phyloP scores from a whole-genome alignment of 2,113 vertebrate genomes.

The Bujurquina vittata region DNA sequence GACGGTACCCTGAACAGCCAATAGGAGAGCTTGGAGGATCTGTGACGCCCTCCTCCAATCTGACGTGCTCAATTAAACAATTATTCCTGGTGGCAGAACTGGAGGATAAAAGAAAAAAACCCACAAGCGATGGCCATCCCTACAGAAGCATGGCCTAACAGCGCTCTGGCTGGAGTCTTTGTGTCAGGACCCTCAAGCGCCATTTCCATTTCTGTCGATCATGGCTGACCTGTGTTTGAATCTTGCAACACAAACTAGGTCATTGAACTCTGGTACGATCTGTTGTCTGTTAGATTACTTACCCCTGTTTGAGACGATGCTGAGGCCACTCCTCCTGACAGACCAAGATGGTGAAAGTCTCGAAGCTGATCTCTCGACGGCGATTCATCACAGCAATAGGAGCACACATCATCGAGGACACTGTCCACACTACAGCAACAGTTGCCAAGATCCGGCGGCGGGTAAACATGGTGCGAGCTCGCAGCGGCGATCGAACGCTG shows the following conservation, averaged over 20 bases:
- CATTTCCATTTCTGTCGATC: background rate
- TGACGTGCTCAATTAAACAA: background rate
- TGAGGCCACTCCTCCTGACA: constrained; percentile 92
- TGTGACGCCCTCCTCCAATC: background rate
- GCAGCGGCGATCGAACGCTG: constrained; percentile 87
- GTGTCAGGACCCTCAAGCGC: background rate
- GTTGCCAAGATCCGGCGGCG: constrained; percentile 83
- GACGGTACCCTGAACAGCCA: background rate
- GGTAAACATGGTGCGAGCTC: constrained; percentile 90
- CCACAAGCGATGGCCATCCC: background rate
- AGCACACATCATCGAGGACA: constrained; percentile 88
- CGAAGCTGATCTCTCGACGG: constrained; percentile 84
- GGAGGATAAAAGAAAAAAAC: fast-evolving
- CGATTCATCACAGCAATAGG: constrained; percentile 90
- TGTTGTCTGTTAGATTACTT: constrained; percentile 26
- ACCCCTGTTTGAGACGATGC: constrained; percentile 88
- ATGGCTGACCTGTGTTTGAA: constrained; percentile 1
- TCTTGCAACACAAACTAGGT: background rate
- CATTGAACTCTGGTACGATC: background rate
- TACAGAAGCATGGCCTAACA: background rate
- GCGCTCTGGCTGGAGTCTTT: background rate
- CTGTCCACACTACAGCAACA: constrained; percentile 85
- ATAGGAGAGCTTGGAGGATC: background rate
- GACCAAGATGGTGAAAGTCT: constrained; percentile 83
- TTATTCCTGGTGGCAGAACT: background rate